Conservation (phyloP, 2,797 vertebrate genomes). For the Glossophaga mutica region DNA sequence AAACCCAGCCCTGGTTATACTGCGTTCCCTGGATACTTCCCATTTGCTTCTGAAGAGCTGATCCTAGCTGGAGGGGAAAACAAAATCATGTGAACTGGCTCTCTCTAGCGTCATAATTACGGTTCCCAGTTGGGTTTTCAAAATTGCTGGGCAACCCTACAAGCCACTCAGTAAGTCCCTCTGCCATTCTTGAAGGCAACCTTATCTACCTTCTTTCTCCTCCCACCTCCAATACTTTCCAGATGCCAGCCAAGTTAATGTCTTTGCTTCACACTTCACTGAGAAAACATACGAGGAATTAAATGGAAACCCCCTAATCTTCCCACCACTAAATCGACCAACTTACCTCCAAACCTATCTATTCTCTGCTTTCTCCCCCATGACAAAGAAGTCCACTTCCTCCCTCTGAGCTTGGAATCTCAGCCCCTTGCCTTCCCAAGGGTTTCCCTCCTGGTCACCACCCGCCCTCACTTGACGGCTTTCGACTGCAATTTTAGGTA, state of each 20-base stretch:
- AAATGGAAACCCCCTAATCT: conserved; percentile 50
- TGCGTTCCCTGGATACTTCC: neutral
- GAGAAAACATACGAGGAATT: conserved; percentile 43
- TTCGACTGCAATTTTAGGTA: neutral
- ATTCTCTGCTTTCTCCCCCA: neutral
- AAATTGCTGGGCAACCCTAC: neutral
- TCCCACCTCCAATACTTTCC: neutral
- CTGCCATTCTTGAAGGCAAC: neutral
- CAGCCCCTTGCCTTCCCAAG: neutral
- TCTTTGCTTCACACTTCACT: conserved; percentile 32
- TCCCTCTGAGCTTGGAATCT: neutral
- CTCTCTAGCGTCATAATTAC: neutral
- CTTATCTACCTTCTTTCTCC: neutral
- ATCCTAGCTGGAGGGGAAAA: neutral
- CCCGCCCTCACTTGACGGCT: neutral
- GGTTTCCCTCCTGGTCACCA: neutral
- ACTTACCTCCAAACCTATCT: neutral
- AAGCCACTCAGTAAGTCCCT: neutral
- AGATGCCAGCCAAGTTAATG: neutral
- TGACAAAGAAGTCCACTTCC: neutral
- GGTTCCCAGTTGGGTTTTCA: neutral
- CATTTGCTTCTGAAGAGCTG: neutral
- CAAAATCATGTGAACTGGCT: neutral
- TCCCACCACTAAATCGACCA: neutral
- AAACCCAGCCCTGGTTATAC: neutral